phyloP scores from a whole-genome alignment of 2,888 invertebrate genomes.

The Rhamphomyia laevipes region DNA sequence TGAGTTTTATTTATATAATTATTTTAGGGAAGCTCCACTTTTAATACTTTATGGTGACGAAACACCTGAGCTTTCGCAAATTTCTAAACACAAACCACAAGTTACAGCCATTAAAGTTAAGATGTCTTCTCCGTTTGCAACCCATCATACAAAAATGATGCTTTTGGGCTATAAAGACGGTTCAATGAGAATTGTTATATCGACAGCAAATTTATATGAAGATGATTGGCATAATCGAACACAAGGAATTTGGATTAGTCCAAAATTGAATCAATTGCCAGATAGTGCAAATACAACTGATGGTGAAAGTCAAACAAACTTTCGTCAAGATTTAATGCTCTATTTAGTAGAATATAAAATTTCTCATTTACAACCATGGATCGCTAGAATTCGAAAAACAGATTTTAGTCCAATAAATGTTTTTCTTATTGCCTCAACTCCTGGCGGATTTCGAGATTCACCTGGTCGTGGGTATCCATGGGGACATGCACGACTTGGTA shows the following conservation, averaged over 20 bases:
- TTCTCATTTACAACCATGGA: conserved; percentile 57
- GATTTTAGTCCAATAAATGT: conserved; percentile 77
- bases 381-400: conserved; percentile 57
- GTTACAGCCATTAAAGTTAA: conserved; percentile 55
- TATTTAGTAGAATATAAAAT: conserved; percentile 68
- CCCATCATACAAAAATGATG: conserved; percentile 88
- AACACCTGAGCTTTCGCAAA: conserved; percentile 45
- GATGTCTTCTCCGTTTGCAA: conserved; percentile 69
- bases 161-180: conserved; percentile 70
- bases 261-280: conserved; percentile 54
- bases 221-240: conserved; percentile 92
- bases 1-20: not conserved
- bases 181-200: conserved; percentile 73
- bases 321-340: conserved; percentile 62
- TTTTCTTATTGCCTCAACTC: conserved; percentile 72
- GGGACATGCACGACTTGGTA: conserved; percentile 49
- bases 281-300: conserved; percentile 39
- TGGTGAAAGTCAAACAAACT: conserved; percentile 75
- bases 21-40: conserved; percentile 51
- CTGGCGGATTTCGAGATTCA: conserved; percentile 61
- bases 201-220: conserved; percentile 82
- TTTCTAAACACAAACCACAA: conserved; percentile 48
- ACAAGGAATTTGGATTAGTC: conserved; percentile 91
- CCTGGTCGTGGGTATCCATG: conserved; percentile 42
- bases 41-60: conserved; percentile 70